These are phyloP conservation scores for Microctenopoma lineatum DNA, from an alignment of 2,797 vertebrate genomes.

Conservation along the genomic window DNA sequence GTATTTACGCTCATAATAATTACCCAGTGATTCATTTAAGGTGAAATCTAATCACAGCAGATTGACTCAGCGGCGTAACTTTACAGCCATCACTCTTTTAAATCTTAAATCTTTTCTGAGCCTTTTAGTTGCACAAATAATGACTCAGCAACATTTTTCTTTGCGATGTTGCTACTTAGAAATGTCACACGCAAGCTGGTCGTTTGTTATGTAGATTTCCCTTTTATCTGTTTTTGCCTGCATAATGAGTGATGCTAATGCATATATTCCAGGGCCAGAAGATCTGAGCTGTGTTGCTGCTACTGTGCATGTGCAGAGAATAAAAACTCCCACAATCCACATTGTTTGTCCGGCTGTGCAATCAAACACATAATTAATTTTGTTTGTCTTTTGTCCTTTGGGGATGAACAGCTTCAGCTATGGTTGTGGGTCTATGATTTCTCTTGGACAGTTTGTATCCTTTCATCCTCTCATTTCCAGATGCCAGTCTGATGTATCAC, in stretches of 20 bases:
- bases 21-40: constrained; percentile 21
- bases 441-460: background rate
- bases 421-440: constrained; percentile 11
- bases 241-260: constrained; percentile 25
- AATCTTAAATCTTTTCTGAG: background rate
- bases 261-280: background rate
- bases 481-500: constrained; percentile 23
- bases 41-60: constrained; percentile 17
- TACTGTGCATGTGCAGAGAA: background rate
- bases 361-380: constrained; percentile 17
- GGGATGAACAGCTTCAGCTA: constrained; percentile 12
- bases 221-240: constrained; percentile 27
- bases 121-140: constrained; percentile 5
- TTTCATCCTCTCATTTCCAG: constrained; percentile 28
- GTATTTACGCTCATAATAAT: constrained; percentile 11
- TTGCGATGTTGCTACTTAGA: constrained; percentile 19
- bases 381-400: background rate
- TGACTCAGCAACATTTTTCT: constrained; percentile 44
- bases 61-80: background rate
- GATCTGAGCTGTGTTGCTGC: constrained; percentile 1
- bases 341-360: constrained; percentile 2
- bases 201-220: constrained; percentile 46
- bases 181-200: constrained; percentile 10
- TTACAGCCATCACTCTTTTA: background rate
- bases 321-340: background rate